Conservation (phyloP, 2,113 vertebrate species). For the Apodemus sylvaticus region DNA sequence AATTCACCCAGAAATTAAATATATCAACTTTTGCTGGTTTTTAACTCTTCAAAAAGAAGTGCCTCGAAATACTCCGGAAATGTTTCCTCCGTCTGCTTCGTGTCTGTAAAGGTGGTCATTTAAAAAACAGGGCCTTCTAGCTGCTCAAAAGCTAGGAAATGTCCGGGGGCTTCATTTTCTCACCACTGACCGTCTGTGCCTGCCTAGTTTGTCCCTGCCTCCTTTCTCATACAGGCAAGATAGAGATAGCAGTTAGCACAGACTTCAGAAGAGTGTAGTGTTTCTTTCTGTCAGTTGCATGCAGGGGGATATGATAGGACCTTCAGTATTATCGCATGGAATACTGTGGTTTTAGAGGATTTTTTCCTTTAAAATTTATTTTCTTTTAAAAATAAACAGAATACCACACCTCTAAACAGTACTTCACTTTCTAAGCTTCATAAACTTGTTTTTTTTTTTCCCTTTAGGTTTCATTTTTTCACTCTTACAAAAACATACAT, state of each 20-base stretch:
- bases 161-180: conserved; percentile 24
- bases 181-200: neutral
- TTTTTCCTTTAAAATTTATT: conserved; percentile 4
- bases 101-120: conserved; percentile 37
- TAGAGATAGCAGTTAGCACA: conserved; percentile 39
- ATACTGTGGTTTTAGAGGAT: neutral
- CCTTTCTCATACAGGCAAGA: conserved; percentile 54
- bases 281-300: conserved; percentile 20
- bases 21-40: neutral
- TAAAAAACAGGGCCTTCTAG: neutral
- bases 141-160: conserved; percentile 45
- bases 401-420: conserved; percentile 38
- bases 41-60: neutral
- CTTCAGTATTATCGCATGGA: conserved; percentile 33
- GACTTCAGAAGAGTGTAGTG: neutral
- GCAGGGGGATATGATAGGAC: conserved; percentile 6
- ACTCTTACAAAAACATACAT: neutral
- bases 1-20: conserved; percentile 14
- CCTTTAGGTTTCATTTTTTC: neutral
- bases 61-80: neutral
- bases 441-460: conserved; percentile 44
- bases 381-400: conserved; percentile 40
- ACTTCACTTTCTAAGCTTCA: conserved; percentile 46
- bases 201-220: conserved; percentile 6
- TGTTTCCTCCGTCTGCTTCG: neutral